phyloP scores from a whole-genome alignment of 1,140 invertebrate species.

The Pseudomyrmex dendroicus region DNA sequence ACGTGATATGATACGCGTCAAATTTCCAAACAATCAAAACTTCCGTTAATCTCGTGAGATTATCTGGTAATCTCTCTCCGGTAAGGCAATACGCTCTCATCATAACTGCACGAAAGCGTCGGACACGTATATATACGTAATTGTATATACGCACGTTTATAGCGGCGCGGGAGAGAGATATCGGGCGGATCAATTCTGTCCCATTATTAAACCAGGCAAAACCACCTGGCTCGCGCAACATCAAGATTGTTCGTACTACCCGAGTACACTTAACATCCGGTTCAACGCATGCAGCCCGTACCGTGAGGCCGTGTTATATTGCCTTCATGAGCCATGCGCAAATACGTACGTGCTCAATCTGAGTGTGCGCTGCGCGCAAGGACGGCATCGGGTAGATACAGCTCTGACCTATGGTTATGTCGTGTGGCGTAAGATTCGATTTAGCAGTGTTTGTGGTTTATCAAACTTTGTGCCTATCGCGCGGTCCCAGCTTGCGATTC shows the following conservation, averaged over 20 bases:
- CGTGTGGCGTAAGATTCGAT: constrained; percentile 69
- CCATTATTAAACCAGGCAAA: constrained; percentile 60
- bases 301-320: constrained; percentile 36
- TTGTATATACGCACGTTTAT: constrained; percentile 28
- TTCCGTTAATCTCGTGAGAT: not conserved
- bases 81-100: constrained; percentile 1
- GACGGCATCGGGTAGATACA: constrained; percentile 39
- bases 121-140: not conserved
- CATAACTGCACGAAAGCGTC: not conserved
- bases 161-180: not conserved
- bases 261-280: constrained; percentile 62
- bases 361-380: constrained; percentile 45
- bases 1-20: too few relatives aligned
- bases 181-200: constrained; percentile 56
- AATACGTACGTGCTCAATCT: constrained; percentile 49
- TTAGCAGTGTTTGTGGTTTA: constrained; percentile 70
- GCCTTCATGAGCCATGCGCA: constrained; percentile 18
- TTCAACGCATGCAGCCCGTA: constrained; percentile 45
- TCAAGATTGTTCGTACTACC: constrained; percentile 57
- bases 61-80: not conserved
- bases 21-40: not conserved
- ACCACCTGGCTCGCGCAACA: constrained; percentile 55
- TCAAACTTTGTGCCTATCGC: constrained; percentile 70
- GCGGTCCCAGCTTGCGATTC: constrained; percentile 51
- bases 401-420: constrained; percentile 58